Evolutionary conservation across 2,797 vertebrate genomes (phyloP), one percentile per base, ranked within the genome.

Genomic region (Oreonectes daqikongensis): DNA sequence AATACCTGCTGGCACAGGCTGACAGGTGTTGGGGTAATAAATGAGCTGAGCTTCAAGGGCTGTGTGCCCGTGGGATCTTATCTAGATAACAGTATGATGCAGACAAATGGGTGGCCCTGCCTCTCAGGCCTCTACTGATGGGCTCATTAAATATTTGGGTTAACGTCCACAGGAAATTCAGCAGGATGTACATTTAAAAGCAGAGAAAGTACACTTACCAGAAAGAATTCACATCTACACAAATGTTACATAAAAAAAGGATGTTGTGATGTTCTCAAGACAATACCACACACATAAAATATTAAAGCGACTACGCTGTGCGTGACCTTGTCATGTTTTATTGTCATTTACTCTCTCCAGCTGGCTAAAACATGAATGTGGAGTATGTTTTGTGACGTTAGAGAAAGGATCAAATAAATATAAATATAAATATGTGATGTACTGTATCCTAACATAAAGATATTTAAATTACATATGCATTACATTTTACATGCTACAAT

Each of bases 111-210:
- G 40, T 66, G 60, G 55, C 22, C 48, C 30, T 28, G 26, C 18
- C 72, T 40, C n/a, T 38, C 76, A 57, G 60, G 12, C 52, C 42
- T 76, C 46, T 70, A 72, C 74, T 72, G 74, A 79, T 67, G 73
- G 38, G 63, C 61, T 79, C 69, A 72, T 80, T 76, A 77, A 52
- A 79, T 32, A 53, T 81, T 44, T 69, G 72, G 76, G 64, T 55
- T 72, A 65, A 46, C 7, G 14, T 69, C 35, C 40, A 35, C 24
- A 48, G 8, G 30, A 44, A 53, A 72, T 46, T 44, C 18, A 30
- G 50, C 24, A n/a, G 20, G 59, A 65, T 63, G 59, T 77, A 5
- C 52, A 26, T 24, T 69, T 22, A 26, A 77, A 69, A 59, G n/a
- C 48, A 22, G 48, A 52, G 7, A 22, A 22, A 20, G 46, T n/a